Evolutionary conservation across 1,140 invertebrate species (phyloP), one percentile per base, ranked within the genome.

Genomic region (Drosophila lacteicornis): DNA sequence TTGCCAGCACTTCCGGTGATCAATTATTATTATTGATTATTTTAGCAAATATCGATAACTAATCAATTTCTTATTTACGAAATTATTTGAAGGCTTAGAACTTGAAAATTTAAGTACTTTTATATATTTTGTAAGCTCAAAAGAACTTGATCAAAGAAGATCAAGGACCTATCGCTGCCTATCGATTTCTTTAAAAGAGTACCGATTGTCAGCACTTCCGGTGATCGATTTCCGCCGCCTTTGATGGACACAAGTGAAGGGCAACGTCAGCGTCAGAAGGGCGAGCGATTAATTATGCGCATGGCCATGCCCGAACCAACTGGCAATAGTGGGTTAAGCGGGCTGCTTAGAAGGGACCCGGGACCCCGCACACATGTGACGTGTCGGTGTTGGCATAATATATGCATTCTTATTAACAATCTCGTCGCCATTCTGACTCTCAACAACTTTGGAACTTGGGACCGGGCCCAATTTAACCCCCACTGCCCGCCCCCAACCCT

Each of bases 361-460:
- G 33, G 30, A 19, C 7, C 33, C 9, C 33, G 33, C 60, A 38
- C 59, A 65, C 59, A 65, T 76, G 74, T 76, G 71, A 55, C 69
- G 49, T 53, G 66, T 71, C 60, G 74, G 74, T 47, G 74, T 68
- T 80, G 85, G 78, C 74, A 88, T 88, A 88, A 88, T 90, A 88
- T 85, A 88, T 88, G 85, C 85, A 83, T 79, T 88, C 85, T 90
- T 88, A 88, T 88, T 88, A 88, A 88, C 84, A 88, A 88, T 88
- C 86, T 90, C 84, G 85, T 86, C 82, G 85, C 85, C 77, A 80
- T 59, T 70, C 60, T 79, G 69, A 68, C 70, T 71, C 79, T 79
- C 79, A 68, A 73, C 83, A 86, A 79, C 83, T 86, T 78, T 58
- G 67, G 67, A 71, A 58, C 49, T 30, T 27, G 17, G 30, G 17